Evolutionary conservation across 2,888 invertebrate species (phyloP), one percentile per base, ranked within the genome.

Genomic region (Ferdinandea cuprea): DNA sequence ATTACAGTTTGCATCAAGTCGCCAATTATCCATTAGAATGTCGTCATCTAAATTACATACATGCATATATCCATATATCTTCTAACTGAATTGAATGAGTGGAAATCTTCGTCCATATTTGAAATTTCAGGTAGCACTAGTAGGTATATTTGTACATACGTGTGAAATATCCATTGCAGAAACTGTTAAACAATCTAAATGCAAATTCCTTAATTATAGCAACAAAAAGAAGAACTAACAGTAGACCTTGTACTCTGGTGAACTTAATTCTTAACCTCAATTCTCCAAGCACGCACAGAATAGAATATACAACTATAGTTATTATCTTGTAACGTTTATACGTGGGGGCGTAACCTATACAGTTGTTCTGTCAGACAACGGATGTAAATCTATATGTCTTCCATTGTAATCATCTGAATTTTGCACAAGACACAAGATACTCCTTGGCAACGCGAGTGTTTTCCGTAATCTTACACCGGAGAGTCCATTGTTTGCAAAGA

Each of bases 381-480:
- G 76, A 80, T 76, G 69, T 46, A 40, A 79, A 72, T 77, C 63
- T 44, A 9, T 13, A 3, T 19, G 28, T 73, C 46, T 54, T 65
- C 52, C 66, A 79, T 61, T 73, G 73, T 72, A 73, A 73, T 79
- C 65, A 73, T 37, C 52, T 61, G 59, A 65, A 79, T 52, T 78
- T 46, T 44, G 42, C 35, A n/a, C n/a, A 37, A 44, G 69, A 76
- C 40, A 52, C 17, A 3, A 56, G 73, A 69, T 48, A 72, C 61
- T 61, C 13, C 15, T 8, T 21, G 28, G 25, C 25, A 25, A 25
- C 52, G 42, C 52, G 40, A 79, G 66, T 42, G 74, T 63, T 65
- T 80, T 76, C 80, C 63, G 80, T 80, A 80, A 76, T 76, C 76
- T 58, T 76, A 80, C 63, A 80, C 80, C 46, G 11, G 2, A 30